These are phyloP conservation scores for Furcifer pardalis DNA, from an alignment of 2,797 vertebrate genomes.

Conservation along the genomic window DNA sequence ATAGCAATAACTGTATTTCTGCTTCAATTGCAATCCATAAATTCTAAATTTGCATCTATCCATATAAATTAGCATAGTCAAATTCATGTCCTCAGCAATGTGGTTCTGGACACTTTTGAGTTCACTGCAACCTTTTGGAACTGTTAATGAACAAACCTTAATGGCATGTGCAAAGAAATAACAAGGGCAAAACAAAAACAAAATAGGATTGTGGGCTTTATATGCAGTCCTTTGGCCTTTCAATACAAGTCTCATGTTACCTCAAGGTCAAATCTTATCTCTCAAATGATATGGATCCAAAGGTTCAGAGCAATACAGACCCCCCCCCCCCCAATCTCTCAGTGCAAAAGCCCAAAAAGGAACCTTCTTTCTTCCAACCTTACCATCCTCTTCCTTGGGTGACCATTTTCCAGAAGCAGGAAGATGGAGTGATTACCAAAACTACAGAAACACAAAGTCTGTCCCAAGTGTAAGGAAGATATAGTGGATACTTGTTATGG, in stretches of 20 bases:
- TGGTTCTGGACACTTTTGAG: too few relatives aligned
- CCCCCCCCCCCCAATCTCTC: too few relatives aligned
- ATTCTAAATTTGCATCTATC: neutral
- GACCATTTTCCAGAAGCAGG: neutral
- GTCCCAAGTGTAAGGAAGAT: neutral
- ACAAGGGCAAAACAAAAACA: neutral
- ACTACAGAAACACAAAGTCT: neutral
- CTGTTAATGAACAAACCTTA: neutral
- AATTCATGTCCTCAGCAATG: neutral
- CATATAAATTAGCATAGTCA: neutral
- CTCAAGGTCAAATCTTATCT: neutral
- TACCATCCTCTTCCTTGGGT: neutral
- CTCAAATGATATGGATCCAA: neutral
- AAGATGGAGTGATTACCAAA: neutral
- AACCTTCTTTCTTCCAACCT: neutral
- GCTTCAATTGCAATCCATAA: neutral
- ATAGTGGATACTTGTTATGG: neutral
- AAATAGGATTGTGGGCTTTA: too few relatives aligned
- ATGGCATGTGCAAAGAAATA: neutral
- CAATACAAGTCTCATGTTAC: neutral
- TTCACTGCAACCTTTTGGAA: too few relatives aligned
- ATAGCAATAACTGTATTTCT: too few relatives aligned
- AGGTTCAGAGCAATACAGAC: neutral
- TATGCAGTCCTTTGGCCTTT: neutral
- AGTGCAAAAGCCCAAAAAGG: neutral